Evolutionary conservation across 1,140 invertebrate species (phyloP).

Genomic region (Pentalonia nigronervosa): DNA sequence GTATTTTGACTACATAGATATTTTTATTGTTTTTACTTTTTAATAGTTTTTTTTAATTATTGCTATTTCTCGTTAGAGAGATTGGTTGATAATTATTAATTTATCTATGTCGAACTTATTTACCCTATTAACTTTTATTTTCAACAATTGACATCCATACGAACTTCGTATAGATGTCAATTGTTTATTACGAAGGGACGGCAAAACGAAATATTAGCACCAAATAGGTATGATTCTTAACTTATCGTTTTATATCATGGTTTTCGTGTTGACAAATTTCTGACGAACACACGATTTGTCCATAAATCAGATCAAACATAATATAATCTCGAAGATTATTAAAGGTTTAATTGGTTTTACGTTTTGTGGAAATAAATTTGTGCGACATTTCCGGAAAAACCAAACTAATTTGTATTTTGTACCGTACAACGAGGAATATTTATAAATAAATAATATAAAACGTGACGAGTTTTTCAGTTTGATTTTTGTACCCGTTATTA

Average conservation of each 20-base stretch:
- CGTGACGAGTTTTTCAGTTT: neutral
- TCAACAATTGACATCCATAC: neutral
- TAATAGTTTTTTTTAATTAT: neutral
- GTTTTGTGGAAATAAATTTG: neutral
- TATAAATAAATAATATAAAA: constrained; percentile 7
- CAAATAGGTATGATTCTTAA: neutral
- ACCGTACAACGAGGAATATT: neutral
- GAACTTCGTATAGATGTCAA: too few species aligned
- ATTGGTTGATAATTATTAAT: too few species aligned
- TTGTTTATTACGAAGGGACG: neutral
- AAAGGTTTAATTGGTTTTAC: neutral
- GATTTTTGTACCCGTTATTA: too few species aligned
- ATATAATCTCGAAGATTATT: neutral
- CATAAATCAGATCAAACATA: neutral
- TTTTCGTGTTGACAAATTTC: neutral
- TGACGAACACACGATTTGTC: neutral
- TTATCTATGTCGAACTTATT: neutral
- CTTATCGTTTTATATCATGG: neutral
- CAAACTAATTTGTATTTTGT: neutral
- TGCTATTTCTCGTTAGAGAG: neutral
- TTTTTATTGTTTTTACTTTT: neutral
- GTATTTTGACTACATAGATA: neutral
- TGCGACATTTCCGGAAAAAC: neutral
- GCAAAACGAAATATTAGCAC: neutral
- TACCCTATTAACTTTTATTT: neutral